A percentile compares a stretch with the other conserved stretches of the same genome.
These are phyloP conservation scores for Puffinus mauretanicus DNA, from an alignment of 2,113 vertebrate species.

Conservation along the genomic window DNA sequence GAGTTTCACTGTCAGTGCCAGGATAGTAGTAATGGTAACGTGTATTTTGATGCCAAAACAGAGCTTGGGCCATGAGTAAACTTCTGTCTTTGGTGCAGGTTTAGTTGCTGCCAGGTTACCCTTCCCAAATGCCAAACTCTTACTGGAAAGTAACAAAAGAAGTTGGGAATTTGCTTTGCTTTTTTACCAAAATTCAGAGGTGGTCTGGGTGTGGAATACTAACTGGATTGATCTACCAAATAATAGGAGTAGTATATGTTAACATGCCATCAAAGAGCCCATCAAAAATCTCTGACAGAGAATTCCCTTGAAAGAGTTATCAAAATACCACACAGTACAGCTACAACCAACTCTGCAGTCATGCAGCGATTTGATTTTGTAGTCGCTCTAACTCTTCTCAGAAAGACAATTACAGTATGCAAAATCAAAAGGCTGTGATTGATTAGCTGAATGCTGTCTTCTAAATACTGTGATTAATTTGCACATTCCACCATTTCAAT, in stretches of 20 bases:
- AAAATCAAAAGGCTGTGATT: background rate
- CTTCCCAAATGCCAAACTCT: background rate
- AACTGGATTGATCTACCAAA: background rate
- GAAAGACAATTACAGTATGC: background rate
- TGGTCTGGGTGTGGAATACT: background rate
- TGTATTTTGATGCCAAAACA: background rate
- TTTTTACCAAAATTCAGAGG: background rate
- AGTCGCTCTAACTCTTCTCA: background rate
- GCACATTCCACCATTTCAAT: background rate
- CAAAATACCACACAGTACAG: background rate
- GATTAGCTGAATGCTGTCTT: background rate
- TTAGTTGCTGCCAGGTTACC: background rate
- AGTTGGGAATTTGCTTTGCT: background rate
- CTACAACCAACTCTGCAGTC: background rate
- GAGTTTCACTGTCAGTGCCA: too few relatives aligned
- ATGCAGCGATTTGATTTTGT: background rate
- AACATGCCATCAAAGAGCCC: background rate
- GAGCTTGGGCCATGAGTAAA: background rate
- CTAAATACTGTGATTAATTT: background rate
- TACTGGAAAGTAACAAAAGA: background rate
- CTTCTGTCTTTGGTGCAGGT: background rate
- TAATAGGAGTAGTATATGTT: background rate
- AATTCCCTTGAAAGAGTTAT: background rate
- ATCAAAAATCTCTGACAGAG: background rate
- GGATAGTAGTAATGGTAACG: fast-evolving